A percentile compares a stretch with the other conserved stretches of the same genome.
These are phyloP conservation scores for Leucosticte australis DNA, from an alignment of 2,113 vertebrate species.

Conservation along the genomic window DNA sequence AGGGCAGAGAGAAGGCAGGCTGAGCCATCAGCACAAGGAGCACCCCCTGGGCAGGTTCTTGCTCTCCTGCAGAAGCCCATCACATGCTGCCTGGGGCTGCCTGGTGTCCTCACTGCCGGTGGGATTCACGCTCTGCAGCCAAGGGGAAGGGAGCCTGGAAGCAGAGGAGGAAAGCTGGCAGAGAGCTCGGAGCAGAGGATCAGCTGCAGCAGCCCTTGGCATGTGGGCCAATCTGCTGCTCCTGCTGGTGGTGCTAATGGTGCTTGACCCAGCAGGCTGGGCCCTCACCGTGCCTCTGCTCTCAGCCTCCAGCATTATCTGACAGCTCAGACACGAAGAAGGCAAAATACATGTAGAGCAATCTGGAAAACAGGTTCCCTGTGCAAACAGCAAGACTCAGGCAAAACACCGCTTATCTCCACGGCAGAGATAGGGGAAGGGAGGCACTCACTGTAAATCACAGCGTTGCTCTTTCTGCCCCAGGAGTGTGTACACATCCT, in stretches of 20 bases:
- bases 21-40: neutral
- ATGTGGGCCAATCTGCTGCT: neutral
- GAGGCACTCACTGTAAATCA: neutral
- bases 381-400: neutral
- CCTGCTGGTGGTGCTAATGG: neutral
- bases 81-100: neutral
- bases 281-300: neutral
- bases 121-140: neutral
- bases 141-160: accelerated
- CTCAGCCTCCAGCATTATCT: neutral
- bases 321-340: neutral
- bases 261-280: neutral
- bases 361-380: neutral
- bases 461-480: neutral
- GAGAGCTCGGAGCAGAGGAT: neutral
- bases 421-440: neutral
- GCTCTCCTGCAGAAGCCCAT: neutral
- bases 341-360: neutral
- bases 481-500: accelerated
- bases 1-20: neutral
- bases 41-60: neutral
- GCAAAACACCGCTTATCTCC: neutral
- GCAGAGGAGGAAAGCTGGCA: neutral
- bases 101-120: accelerated
- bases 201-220: neutral